phyloP scores from a whole-genome alignment of 2,888 invertebrate species.

The Drosophila atripex region DNA sequence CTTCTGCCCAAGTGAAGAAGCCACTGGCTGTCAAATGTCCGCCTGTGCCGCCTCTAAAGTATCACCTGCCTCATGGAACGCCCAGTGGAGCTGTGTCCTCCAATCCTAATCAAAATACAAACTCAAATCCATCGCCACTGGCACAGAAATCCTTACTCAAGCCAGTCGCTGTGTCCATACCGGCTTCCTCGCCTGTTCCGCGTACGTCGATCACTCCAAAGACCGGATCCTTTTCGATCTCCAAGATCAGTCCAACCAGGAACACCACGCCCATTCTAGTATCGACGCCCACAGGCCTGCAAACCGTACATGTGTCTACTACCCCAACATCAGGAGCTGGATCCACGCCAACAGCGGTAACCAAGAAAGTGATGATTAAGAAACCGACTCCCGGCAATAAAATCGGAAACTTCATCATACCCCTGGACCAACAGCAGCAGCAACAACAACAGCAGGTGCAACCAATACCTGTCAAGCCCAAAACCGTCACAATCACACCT shows the following conservation, averaged over 20 bases:
- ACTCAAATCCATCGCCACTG: slow-evolving; percentile 20
- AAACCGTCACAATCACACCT: slow-evolving; percentile 35
- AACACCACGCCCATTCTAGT: slow-evolving; percentile 80
- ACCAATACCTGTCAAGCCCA: slow-evolving; percentile 22
- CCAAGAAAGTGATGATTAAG: slow-evolving; percentile 76
- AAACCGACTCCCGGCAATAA: slow-evolving; percentile 64
- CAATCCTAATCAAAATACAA: slow-evolving; percentile 14
- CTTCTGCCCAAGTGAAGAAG: slow-evolving; percentile 52
- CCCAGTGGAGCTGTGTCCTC: slow-evolving; percentile 21
- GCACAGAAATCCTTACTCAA: slow-evolving; percentile 76
- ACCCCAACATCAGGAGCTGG: slow-evolving; percentile 39
- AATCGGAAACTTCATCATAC: slow-evolving; percentile 49
- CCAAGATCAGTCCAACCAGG: slow-evolving; percentile 49
- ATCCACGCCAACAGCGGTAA: slow-evolving; percentile 40
- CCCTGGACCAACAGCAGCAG: slow-evolving; percentile 42
- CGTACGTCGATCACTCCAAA: slow-evolving; percentile 10
- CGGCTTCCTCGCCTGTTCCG: slow-evolving; percentile 21
- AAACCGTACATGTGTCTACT: slow-evolving; percentile 82
- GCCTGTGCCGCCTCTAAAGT: slow-evolving; percentile 80
- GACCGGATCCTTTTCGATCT: slow-evolving; percentile 29
- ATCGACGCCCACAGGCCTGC: slow-evolving; percentile 81
- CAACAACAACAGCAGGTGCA: slow-evolving; percentile 43
- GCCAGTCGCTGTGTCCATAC: slow-evolving; percentile 37
- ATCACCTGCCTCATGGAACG: slow-evolving; percentile 68
- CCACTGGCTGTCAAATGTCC: slow-evolving; percentile 65